phyloP scores from a whole-genome alignment of 2,113 vertebrate species.

The Benitochromis conjunctus region DNA sequence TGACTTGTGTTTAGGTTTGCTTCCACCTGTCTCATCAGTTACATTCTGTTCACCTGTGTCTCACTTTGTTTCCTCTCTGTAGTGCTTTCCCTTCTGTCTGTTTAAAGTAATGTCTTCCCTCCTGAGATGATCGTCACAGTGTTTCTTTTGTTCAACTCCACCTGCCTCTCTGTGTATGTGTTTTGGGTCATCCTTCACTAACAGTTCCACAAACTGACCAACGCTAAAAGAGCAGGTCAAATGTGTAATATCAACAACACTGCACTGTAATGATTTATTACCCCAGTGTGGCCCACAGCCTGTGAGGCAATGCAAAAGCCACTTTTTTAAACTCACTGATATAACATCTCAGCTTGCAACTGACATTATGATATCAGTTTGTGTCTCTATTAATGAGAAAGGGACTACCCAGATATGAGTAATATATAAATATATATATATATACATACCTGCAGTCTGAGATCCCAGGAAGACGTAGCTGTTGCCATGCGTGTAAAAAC shows the following conservation, averaged over 20 bases:
- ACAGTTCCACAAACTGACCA: not conserved
- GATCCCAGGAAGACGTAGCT: not conserved
- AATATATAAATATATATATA: not conserved
- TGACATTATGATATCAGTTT: not conserved
- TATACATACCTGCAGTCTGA: not conserved
- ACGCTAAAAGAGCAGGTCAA: not conserved
- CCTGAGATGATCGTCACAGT: not conserved
- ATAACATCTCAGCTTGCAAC: rapidly evolving
- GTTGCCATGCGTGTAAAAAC: not conserved
- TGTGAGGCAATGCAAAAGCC: not conserved
- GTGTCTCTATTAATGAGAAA: not conserved
- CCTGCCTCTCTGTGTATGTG: not conserved
- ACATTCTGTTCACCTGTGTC: not conserved
- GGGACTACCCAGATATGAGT: not conserved
- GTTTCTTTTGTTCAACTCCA: not conserved
- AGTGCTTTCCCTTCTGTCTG: too few species aligned
- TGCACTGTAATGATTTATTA: not conserved
- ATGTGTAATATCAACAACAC: not conserved
- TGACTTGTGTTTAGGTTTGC: not conserved
- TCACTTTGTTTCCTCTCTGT: not conserved
- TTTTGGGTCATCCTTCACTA: not conserved
- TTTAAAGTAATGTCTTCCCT: not conserved
- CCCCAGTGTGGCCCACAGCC: not conserved
- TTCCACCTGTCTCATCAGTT: not conserved
- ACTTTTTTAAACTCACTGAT: not conserved